Conservation (phyloP, 2,113 vertebrate species). For the Oreocharis arfaki region DNA sequence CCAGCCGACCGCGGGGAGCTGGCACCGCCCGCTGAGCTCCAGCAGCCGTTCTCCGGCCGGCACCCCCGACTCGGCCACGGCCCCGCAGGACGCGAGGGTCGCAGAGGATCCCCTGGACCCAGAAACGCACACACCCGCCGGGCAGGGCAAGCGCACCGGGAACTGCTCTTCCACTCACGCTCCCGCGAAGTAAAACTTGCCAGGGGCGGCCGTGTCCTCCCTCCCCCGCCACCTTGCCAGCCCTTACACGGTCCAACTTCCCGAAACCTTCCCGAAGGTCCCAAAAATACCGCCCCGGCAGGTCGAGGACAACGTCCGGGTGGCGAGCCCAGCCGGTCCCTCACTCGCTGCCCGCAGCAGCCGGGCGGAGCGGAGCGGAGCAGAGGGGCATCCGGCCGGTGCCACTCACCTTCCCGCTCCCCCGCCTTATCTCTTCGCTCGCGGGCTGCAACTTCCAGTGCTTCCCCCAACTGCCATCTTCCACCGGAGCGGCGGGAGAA, state of each 20-base stretch:
- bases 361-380: neutral
- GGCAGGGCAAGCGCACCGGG: neutral
- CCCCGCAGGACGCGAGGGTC: neutral
- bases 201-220: neutral
- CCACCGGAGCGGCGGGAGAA: neutral
- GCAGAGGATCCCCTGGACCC: neutral
- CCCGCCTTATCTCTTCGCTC: slow-evolving; percentile 49
- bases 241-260: neutral
- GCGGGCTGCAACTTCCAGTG: slow-evolving; percentile 61
- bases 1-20: neutral
- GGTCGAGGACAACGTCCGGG: neutral
- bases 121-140: rapidly evolving
- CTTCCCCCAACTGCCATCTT: slow-evolving; percentile 68
- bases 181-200: neutral
- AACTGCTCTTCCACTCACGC: neutral
- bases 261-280: neutral
- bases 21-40: neutral
- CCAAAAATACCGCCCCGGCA: neutral
- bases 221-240: neutral
- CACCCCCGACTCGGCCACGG: neutral
- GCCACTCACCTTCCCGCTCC: slow-evolving; percentile 61
- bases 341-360: neutral
- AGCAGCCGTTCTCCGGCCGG: neutral
- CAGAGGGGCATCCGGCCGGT: neutral
- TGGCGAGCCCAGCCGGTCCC: neutral